Base-by-base conservation (phyloP, 37 sponge, comb jelly and placozoan species). In the Halisarca cf. caerulea region DNA sequence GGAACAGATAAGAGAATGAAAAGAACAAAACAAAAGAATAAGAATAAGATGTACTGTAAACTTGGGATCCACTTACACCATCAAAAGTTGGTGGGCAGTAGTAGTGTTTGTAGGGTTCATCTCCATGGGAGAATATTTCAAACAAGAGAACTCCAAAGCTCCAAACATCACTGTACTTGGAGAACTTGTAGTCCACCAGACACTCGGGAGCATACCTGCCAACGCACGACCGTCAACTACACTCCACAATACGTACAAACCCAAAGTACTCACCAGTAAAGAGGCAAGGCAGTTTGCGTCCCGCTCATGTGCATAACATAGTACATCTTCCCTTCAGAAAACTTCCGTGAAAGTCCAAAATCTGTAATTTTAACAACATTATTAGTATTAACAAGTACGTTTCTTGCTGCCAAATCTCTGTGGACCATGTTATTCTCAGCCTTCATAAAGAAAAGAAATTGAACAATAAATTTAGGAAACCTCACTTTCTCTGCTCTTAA, bases 151-250 rank as follows among this genome's bases (percentile, higher is more conserved):
- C 68, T 1, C 91, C 91, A 47, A 80, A 91, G 47, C 88, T 87
- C 91, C 91, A 91, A 25, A 91, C 85, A 62, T 91, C 91, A 59
- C 85, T 51, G 32, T 84, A 66, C 23, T 42, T 72, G 74, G 84
- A 81, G 78, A 87, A 91, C 66, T 55, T 80, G 34, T 80, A 38
- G 8, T 62, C 40, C 43, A 35, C 34, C 0, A 91, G 80, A 87
- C 91, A 87, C 58, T 91, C 91, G 6, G 91, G 91, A 57, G 91
- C 82, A 74, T 85, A 90, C 90, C 90, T 90, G n/a, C 3, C 20
- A 68, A 28, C 69, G 33, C n/a, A 30, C 69, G 17, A 1, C 33
- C 33, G 28, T 28, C 33, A 68, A 0, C 30, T 34, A 3, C 1
- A 30, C 35, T 34, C 5, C 69, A 68, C 69, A 34, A 28, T 34